Evolutionary conservation across 1,140 invertebrate genomes (phyloP), one percentile per base, ranked within the genome.

Genomic region (Latrodectus geometricus): DNA sequence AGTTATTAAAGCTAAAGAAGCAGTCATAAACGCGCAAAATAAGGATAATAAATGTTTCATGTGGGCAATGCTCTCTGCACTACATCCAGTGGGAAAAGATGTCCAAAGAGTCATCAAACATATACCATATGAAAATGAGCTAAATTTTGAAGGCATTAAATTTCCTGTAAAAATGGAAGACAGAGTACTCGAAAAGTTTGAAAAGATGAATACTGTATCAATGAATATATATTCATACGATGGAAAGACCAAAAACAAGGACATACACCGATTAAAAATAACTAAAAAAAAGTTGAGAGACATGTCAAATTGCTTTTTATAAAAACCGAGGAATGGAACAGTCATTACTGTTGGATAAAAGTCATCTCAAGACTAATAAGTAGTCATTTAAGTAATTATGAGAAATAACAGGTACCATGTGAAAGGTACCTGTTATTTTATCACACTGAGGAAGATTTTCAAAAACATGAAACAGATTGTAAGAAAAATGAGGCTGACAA

Each of bases 161-260:
- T n/a, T n/a, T n/a, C n/a, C n/a, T n/a, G n/a, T n/a, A n/a, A n/a
- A n/a, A n/a, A n/a, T n/a, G n/a, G n/a, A n/a, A n/a, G n/a, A n/a
- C n/a, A n/a, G 14, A 3, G 48, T 35, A 7, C 78, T 86, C 49
- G 12, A 35, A 3, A 78, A 56, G 20, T 80, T 87, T 81, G 86
- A 87, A 65, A 72, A 54, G 52, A 5, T n/a, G 23, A 86, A 86
- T 35, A 78, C 77, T 23, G 52, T 78, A 23, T 86, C 83, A 21
- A 48, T 75, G 11, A 87, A 87, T 65, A 35, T 87, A n/a, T 87
- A 52, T 56, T 14, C 20, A 15, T 72, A 80, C 23, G 21, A 80
- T 21, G 12, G 48, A 4, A 17, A 83, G 14, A 35, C 68, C 4
- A 65, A 80, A 66, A 68, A 14, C 14, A 56, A 9, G 48, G 50